These are phyloP conservation scores for Peromyscus attwateri DNA, from an alignment of 2,797 vertebrate species.

Conservation along the genomic window DNA sequence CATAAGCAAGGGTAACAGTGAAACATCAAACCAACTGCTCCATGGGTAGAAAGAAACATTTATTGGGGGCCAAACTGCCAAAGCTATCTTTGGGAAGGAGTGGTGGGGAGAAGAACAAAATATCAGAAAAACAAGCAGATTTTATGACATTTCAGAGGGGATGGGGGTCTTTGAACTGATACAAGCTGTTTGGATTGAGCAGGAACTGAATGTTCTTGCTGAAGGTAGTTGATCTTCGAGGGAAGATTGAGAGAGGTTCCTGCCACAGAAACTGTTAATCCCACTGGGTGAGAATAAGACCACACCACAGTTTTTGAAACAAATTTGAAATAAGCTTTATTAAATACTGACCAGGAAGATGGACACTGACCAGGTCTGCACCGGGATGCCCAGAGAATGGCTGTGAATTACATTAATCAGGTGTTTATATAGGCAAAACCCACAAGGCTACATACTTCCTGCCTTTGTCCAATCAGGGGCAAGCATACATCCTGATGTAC, in stretches of 20 bases:
- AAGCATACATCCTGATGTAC: not conserved
- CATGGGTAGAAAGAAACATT: not conserved
- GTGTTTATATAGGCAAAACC: not conserved
- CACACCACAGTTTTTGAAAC: not conserved
- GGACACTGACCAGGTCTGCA: not conserved
- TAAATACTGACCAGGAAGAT: not conserved
- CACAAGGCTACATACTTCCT: not conserved
- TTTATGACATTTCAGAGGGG: not conserved
- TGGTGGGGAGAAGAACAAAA: not conserved
- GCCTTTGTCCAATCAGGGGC: not conserved
- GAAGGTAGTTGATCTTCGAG: not conserved
- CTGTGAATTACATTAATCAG: not conserved
- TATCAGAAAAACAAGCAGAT: not conserved
- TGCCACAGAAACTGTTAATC: not conserved
- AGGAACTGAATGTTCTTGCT: not conserved
- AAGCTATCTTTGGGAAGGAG: not conserved
- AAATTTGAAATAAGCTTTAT: not conserved
- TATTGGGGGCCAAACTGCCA: not conserved
- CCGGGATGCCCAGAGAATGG: not conserved
- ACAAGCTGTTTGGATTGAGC: not conserved
- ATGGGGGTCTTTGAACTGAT: not conserved
- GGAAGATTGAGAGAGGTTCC: not conserved
- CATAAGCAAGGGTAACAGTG: not conserved
- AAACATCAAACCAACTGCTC: not conserved
- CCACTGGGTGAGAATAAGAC: not conserved